These are phyloP conservation scores for Alcis repandata DNA, from an alignment of 2,888 invertebrate genomes.

Conservation along the genomic window DNA sequence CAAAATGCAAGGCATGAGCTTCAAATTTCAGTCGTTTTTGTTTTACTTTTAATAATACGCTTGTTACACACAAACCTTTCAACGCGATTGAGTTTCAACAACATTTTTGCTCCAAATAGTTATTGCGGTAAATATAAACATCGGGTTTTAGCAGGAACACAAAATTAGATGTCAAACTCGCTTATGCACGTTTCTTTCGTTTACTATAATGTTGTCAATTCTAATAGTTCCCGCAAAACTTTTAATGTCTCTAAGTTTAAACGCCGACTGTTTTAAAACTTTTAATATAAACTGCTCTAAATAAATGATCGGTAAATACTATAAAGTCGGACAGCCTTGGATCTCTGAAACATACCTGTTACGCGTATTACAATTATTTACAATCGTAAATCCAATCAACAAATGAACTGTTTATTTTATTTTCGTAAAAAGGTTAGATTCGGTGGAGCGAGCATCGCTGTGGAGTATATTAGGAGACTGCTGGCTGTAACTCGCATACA, in stretches of 20 bases:
- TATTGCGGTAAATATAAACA: too few species aligned
- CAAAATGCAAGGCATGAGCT: too few species aligned
- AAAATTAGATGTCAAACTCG: not conserved
- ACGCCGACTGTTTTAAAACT: conserved; percentile 31
- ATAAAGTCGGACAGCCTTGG: conserved; percentile 53
- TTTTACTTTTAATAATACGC: too few species aligned
- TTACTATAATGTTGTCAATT: conserved; percentile 35
- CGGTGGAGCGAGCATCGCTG: conserved; percentile 12
- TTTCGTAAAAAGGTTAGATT: conserved; percentile 53
- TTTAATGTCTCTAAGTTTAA: conserved; percentile 28
- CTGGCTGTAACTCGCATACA: too few species aligned
- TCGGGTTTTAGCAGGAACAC: not conserved
- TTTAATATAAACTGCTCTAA: conserved; percentile 39
- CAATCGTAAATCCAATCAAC: conserved; percentile 72
- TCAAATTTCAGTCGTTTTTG: too few species aligned
- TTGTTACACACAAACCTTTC: too few species aligned
- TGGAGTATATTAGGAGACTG: not conserved
- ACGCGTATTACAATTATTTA: conserved; percentile 72
- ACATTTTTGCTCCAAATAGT: too few species aligned
- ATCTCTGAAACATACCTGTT: conserved; percentile 55
- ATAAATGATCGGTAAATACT: conserved; percentile 56
- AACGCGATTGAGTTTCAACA: too few species aligned
- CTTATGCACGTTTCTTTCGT: conserved; percentile 2
- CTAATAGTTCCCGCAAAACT: conserved; percentile 25
- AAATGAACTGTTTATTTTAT: conserved; percentile 71